A percentile compares a stretch with the other conserved stretches of the same genome.
phyloP scores from a whole-genome alignment of 2,888 invertebrate species.

The Rhaphigaster nebulosa region DNA sequence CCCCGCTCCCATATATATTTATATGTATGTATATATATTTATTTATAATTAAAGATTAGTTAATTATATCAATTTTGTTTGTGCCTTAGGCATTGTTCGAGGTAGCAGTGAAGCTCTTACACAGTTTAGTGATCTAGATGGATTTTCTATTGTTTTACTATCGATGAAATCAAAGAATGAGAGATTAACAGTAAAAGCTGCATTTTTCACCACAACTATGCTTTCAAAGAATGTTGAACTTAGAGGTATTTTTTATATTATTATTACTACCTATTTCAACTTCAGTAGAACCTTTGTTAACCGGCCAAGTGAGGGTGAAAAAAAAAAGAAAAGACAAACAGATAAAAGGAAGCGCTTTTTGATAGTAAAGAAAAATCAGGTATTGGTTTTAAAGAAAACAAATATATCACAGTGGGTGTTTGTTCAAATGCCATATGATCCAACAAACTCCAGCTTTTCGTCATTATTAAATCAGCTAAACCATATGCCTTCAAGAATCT shows the following conservation, averaged over 20 bases:
- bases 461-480: too few relatives aligned
- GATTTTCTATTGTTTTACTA: slow-evolving; percentile 76
- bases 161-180: slow-evolving; percentile 74
- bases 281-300: too few relatives aligned
- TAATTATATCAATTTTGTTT: background rate
- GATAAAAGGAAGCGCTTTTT: too few relatives aligned
- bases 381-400: too few relatives aligned
- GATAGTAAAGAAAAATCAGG: too few relatives aligned
- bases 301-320: too few relatives aligned
- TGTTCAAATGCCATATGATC: too few relatives aligned
- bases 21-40: background rate
- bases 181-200: slow-evolving; percentile 78
- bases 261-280: background rate
- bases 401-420: too few relatives aligned
- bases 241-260: slow-evolving; percentile 71
- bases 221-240: slow-evolving; percentile 72
- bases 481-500: too few relatives aligned
- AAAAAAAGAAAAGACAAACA: too few relatives aligned
- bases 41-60: background rate
- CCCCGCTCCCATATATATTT: too few relatives aligned
- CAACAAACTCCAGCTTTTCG: too few relatives aligned
- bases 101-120: slow-evolving; percentile 75
- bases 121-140: slow-evolving; percentile 76
- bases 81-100: slow-evolving; percentile 75
- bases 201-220: slow-evolving; percentile 79